Conservation (phyloP, 2,113 vertebrate species). For the Nothocercus julius region DNA sequence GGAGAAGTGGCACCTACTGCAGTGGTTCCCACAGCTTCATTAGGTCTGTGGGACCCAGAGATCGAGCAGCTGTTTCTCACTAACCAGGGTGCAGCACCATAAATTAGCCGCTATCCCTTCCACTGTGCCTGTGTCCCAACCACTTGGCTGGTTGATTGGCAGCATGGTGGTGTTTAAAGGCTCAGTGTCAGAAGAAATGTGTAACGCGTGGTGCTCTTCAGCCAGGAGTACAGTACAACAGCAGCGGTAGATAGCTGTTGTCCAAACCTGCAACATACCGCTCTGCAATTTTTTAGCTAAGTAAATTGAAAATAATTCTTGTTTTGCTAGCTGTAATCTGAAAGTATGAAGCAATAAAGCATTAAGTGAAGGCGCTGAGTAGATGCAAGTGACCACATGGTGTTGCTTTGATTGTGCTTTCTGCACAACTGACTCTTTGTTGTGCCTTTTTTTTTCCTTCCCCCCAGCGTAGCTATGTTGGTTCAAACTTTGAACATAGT, state of each 20-base stretch:
- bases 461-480: not conserved
- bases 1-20: not conserved
- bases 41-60: accelerated
- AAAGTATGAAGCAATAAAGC: not conserved
- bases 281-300: not conserved
- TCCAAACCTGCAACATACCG: not conserved
- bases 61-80: not conserved
- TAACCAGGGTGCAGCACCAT: not conserved
- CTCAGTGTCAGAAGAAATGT: not conserved
- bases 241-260: not conserved
- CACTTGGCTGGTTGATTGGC: not conserved
- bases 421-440: not conserved
- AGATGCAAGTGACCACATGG: not conserved
- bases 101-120: not conserved
- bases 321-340: not conserved
- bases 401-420: not conserved
- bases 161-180: not conserved
- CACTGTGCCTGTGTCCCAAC: accelerated
- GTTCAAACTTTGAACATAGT: not conserved
- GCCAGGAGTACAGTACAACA: not conserved
- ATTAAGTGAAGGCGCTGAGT: not conserved
- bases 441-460: not conserved
- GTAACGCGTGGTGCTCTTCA: not conserved
- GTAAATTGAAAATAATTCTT: not conserved
- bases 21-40: not conserved